phyloP scores from a whole-genome alignment of 2,113 vertebrate genomes.

The Arothron firmamentum region DNA sequence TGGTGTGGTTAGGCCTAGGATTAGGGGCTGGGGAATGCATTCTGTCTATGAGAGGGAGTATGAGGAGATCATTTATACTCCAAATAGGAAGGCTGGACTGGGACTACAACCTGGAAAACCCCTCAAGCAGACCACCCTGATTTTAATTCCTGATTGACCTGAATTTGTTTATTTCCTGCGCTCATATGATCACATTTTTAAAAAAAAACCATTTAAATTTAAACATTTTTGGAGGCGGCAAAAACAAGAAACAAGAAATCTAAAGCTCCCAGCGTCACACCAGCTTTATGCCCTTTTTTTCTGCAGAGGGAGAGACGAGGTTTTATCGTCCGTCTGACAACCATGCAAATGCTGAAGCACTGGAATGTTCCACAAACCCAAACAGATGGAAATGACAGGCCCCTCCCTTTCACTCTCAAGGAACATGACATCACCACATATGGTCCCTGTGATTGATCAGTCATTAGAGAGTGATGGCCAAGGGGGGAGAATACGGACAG shows the following conservation, averaged over 20 bases:
- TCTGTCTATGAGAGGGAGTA: too few relatives aligned
- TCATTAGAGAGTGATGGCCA: slow-evolving; percentile 55
- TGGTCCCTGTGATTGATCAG: slow-evolving; percentile 64
- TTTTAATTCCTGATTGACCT: too few relatives aligned
- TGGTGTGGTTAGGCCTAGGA: too few relatives aligned
- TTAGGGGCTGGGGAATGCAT: too few relatives aligned
- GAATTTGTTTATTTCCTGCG: too few relatives aligned
- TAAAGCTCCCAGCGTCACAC: slow-evolving; percentile 24
- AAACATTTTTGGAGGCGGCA: background rate
- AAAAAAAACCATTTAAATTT: background rate
- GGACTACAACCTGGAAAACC: too few relatives aligned
- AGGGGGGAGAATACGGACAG: slow-evolving; percentile 35
- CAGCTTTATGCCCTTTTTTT: slow-evolving; percentile 5
- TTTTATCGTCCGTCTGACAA: slow-evolving; percentile 61
- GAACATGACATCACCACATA: slow-evolving; percentile 71
- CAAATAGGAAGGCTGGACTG: too few relatives aligned
- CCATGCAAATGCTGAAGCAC: slow-evolving; percentile 67
- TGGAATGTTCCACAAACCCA: slow-evolving; percentile 62
- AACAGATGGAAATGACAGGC: slow-evolving; percentile 63
- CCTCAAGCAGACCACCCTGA: too few relatives aligned
- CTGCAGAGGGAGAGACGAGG: slow-evolving; percentile 27
- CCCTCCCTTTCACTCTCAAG: slow-evolving; percentile 49
- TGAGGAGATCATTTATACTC: too few relatives aligned
- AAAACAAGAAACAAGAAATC: slow-evolving; percentile 15
- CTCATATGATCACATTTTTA: background rate